Base-by-base conservation (phyloP, 2,113 vertebrate genomes). In the Lepisosteus osseus region DNA sequence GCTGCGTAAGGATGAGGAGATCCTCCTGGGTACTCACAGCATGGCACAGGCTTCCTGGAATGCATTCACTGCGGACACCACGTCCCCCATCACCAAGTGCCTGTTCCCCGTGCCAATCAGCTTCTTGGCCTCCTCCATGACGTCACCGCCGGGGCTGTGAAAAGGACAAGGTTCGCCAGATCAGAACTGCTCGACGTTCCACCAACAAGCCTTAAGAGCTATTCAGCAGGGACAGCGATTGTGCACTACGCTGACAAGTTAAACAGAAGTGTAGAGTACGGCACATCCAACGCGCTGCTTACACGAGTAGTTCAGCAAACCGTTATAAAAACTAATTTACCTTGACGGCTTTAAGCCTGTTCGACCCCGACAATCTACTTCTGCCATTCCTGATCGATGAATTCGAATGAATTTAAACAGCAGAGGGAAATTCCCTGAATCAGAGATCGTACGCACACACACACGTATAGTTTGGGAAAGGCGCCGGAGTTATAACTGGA, bases 21-120 rank as follows among this genome's bases (percentile, higher is more conserved):
- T 9, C 47, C 47, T 9, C 57, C 57, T 5, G 5, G 5, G 11
- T 62, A 97, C 96, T 98, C 82, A 99, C 97, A 99, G 79, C 86
- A 98, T 91, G 74, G 94, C 87, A 0, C 96, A 96, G 74, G 97
- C 96, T 70, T 99, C 96, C 86, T 99, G 97, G 79, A 99, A 98
- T 0, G 95, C 96, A 73, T 86, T 86, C 74, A 99, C 97, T 70
- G 97, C 97, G 62, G 95, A 92, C 3, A 95, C 93, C 74, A 98
- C 88, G 79, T 99, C 94, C 47, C 95, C 95, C 97, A 99, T 96
- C 70, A 99, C 97, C 65, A 99, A 84, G 79, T 99, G 92, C 75
- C 94, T 90, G 79, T 97, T 97, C 62, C 97, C 97, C n/a, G 94
- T 91, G 64, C 95, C 97, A 73, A 98, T 84, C 0, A 98, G 79